Evolutionary conservation across 2,797 vertebrate genomes (phyloP), one percentile per base, ranked within the genome.

Genomic region (Xenopus petersii): DNA sequence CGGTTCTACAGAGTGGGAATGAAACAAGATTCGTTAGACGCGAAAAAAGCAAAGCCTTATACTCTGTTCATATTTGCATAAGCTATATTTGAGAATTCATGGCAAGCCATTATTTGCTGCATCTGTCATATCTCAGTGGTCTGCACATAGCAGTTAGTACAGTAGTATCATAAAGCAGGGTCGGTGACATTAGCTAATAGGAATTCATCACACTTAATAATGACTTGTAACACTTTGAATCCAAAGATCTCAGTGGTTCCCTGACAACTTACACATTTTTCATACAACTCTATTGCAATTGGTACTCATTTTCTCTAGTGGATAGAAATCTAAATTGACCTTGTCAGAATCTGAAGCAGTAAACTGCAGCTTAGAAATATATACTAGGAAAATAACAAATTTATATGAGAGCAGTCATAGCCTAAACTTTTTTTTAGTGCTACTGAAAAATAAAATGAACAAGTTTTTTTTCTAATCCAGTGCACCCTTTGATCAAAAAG

Each of bases 81-180:
- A 59, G 16, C 48, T 55, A 60, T 69, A 47, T 54, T 56, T 17
- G 51, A 69, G 70, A 59, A 64, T 64, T 58, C 60, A 26, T 64
- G 46, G 51, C 48, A 72, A 77, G 21, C 51, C 48, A 65, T 63
- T 55, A 59, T 61, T 48, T 56, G 74, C 56, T 59, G 64, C 21
- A 69, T 73, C 81, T 82, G 81, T 84, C 82, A 81, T 69, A 82
- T 83, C 71, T 78, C 75, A 64, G 70, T 73, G 75, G 75, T 73
- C 75, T 73, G 71, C 75, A 2, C 42, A 80, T 80, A 75, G 69
- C 66, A 79, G 16, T 58, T 74, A 64, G 75, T 73, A 78, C 65
- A 68, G 71, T 49, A 75, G 75, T 75, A 64, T 54, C 82, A 65
- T 66, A 81, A 72, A 66, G 78, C 71, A 47, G 17, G 36, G 36